Evolutionary conservation across 2,797 vertebrate species (phyloP).

Genomic region (Acanthurus lineatus): DNA sequence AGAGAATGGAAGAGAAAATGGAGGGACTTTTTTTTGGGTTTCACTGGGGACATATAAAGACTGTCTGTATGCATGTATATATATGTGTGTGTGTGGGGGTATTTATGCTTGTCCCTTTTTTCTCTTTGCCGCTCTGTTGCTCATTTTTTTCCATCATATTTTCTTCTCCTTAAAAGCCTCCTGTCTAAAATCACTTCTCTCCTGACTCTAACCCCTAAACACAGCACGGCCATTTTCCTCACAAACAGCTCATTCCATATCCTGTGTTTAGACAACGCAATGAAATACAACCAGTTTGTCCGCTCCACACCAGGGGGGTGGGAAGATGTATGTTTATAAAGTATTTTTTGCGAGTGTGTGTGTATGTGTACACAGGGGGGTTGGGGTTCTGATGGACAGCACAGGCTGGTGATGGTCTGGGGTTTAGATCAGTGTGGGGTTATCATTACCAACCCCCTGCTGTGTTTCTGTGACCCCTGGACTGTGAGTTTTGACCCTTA

Average conservation of each 20-base stretch:
- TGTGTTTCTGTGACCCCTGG: slow-evolving; percentile 77
- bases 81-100: not conserved
- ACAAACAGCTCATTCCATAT: slow-evolving; percentile 81
- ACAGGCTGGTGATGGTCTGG: slow-evolving; percentile 77
- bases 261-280: slow-evolving; percentile 79
- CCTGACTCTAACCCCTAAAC: slow-evolving; percentile 64
- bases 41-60: slow-evolving; percentile 51
- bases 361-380: slow-evolving; percentile 13
- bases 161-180: slow-evolving; percentile 68
- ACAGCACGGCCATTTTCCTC: slow-evolving; percentile 69
- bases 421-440: slow-evolving; percentile 82
- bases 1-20: slow-evolving; percentile 60
- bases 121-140: slow-evolving; percentile 56
- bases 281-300: slow-evolving; percentile 80
- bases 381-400: slow-evolving; percentile 72
- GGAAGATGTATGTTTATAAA: slow-evolving; percentile 29
- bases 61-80: slow-evolving; percentile 40
- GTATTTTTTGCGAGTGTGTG: slow-evolving; percentile 17
- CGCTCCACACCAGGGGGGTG: slow-evolving; percentile 44
- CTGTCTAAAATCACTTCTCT: slow-evolving; percentile 71
- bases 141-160: slow-evolving; percentile 68
- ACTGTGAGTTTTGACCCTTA: slow-evolving; percentile 71
- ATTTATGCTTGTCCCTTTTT: slow-evolving; percentile 35
- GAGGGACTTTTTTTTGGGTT: slow-evolving; percentile 38
- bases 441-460: slow-evolving; percentile 80